A percentile compares a stretch with the other conserved stretches of the same genome.
phyloP scores from a whole-genome alignment of 2,888 invertebrate species.

The Icerya purchasi region DNA sequence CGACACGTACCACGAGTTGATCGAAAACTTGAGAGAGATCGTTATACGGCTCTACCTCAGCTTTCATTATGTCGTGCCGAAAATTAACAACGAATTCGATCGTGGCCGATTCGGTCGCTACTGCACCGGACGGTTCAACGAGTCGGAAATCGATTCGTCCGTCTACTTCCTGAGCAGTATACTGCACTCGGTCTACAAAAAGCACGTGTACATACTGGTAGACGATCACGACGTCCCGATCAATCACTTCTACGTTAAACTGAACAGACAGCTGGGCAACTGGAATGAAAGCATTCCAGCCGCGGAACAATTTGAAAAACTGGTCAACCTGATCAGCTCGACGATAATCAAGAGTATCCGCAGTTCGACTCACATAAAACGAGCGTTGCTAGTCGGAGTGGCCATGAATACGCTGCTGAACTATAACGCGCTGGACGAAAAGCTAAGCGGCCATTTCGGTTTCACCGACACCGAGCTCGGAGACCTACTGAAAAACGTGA shows the following conservation, averaged over 20 bases:
- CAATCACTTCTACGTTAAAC: background rate
- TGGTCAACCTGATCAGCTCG: background rate
- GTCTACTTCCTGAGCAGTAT: background rate
- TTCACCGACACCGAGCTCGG: background rate
- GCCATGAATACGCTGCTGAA: background rate
- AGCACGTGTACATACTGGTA: background rate
- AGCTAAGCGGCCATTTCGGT: background rate
- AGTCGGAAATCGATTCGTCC: background rate
- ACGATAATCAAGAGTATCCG: background rate
- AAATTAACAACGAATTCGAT: background rate
- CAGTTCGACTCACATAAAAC: background rate
- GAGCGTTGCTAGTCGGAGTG: background rate
- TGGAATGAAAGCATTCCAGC: background rate
- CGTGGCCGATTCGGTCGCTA: background rate
- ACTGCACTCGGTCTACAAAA: background rate
- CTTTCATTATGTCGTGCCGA: background rate
- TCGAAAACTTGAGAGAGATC: background rate
- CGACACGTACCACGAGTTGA: background rate
- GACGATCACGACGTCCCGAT: background rate
- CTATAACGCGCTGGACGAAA: background rate
- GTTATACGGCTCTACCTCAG: background rate
- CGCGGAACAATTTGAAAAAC: background rate
- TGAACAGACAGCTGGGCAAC: background rate
- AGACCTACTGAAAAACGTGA: background rate
- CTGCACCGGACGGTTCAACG: background rate